These are phyloP conservation scores for Coptotermes formosanus DNA, from an alignment of 1,140 invertebrate genomes.

Conservation along the genomic window DNA sequence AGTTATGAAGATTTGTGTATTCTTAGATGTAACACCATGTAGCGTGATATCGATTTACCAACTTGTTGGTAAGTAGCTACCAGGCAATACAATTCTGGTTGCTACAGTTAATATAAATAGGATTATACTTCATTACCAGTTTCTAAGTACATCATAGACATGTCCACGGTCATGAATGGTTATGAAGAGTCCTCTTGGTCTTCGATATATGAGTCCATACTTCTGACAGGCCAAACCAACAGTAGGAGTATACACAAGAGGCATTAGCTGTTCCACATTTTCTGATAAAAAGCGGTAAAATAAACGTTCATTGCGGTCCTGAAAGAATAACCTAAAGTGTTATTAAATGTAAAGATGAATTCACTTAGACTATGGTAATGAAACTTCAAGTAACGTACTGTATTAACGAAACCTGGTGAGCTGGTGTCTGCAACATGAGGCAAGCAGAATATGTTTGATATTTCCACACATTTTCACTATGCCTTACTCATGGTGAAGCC, in stretches of 20 bases:
- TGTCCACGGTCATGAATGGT: conserved; percentile 96
- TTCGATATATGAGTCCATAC: conserved; percentile 90
- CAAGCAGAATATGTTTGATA: too few species aligned
- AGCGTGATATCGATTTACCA: too few species aligned
- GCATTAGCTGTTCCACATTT: conserved; percentile 94
- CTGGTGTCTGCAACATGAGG: too few species aligned
- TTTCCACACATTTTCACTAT: too few species aligned
- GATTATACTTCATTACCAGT: conserved; percentile 62
- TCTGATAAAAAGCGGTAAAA: conserved; percentile 93
- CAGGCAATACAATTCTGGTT: background rate
- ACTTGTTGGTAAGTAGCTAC: too few species aligned
- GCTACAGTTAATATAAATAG: conserved; percentile 28
- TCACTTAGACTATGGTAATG: too few species aligned
- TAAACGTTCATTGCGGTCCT: conserved; percentile 94
- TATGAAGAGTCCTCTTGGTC: conserved; percentile 93
- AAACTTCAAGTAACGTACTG: too few species aligned
- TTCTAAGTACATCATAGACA: conserved; percentile 83
- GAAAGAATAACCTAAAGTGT: conserved; percentile 41
- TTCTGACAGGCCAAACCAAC: conserved; percentile 97
- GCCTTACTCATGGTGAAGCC: too few species aligned
- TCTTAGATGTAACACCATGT: too few species aligned
- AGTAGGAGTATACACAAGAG: conserved; percentile 97
- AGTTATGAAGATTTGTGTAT: too few species aligned
- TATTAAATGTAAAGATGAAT: too few species aligned
- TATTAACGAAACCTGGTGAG: too few species aligned